Conservation (phyloP, 2,797 vertebrate genomes). For the Prionace glauca region DNA sequence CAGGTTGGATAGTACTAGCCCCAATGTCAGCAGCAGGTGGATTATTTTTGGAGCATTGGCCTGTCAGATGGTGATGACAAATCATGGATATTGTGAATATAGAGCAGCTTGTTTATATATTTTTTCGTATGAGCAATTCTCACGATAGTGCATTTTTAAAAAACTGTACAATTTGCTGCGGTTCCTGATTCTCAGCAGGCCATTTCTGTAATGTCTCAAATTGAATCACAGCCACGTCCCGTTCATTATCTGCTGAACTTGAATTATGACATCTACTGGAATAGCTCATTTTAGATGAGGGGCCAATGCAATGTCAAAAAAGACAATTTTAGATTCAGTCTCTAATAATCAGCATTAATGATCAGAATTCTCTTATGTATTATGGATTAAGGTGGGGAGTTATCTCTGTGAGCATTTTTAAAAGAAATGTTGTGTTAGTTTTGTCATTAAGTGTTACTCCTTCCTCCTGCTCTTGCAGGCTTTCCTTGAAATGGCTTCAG, state of each 20-base stretch:
- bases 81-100: not conserved
- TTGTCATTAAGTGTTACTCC: not conserved
- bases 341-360: not conserved
- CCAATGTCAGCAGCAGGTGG: not conserved
- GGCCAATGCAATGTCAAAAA: not conserved
- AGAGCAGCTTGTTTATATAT: not conserved
- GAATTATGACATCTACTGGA: not conserved
- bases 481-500: slow-evolving; percentile 86
- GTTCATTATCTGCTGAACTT: not conserved
- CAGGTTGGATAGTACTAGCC: not conserved
- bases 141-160: not conserved
- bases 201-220: not conserved
- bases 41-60: not conserved
- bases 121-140: not conserved
- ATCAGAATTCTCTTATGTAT: not conserved
- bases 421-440: not conserved
- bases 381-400: not conserved
- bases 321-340: not conserved
- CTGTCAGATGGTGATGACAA: not conserved
- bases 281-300: slow-evolving; percentile 14
- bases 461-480: slow-evolving; percentile 59
- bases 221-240: not conserved
- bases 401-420: not conserved
- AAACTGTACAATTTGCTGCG: not conserved
- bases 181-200: not conserved